Conservation (phyloP, 2,888 invertebrate species). For the Pecten maximus region DNA sequence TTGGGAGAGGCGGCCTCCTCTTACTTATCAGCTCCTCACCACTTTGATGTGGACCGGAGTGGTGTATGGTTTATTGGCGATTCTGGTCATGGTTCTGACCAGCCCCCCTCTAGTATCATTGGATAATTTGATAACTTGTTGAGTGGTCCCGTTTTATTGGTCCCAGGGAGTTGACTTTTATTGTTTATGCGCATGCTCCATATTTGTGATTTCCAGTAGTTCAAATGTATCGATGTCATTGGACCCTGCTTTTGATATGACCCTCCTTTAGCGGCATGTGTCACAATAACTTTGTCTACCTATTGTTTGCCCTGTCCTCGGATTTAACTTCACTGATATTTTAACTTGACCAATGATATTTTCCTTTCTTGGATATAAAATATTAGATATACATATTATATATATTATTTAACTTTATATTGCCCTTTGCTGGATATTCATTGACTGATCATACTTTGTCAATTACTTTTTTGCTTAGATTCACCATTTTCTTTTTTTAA, state of each 20-base stretch:
- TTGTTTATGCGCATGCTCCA: constrained; percentile 12
- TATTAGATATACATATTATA: too few species aligned
- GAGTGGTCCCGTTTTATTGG: constrained; percentile 15
- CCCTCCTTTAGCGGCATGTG: too few species aligned
- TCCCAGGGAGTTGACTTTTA: constrained; percentile 3
- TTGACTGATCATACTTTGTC: too few species aligned
- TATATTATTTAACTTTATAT: too few species aligned
- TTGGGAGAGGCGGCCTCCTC: background rate
- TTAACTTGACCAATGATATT: too few species aligned
- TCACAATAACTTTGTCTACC: too few species aligned
- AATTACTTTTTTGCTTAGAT: too few species aligned
- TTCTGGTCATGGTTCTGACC: constrained; percentile 7
- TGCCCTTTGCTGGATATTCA: too few species aligned
- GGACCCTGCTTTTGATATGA: background rate
- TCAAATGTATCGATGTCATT: constrained; percentile 26
- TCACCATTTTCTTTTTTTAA: too few species aligned
- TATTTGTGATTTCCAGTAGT: background rate
- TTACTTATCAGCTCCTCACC: background rate
- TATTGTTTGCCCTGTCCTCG: too few species aligned
- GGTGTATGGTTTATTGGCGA: background rate
- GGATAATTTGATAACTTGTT: constrained; percentile 13
- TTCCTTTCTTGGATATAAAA: too few species aligned
- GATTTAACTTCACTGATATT: too few species aligned
- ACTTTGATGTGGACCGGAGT: constrained; percentile 22
- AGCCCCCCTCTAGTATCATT: background rate